Percentiles rank a stretch among this genome's conserved stretches.
Evolutionary conservation across 2,113 vertebrate species (phyloP).

Genomic region (Sula dactylatra): DNA sequence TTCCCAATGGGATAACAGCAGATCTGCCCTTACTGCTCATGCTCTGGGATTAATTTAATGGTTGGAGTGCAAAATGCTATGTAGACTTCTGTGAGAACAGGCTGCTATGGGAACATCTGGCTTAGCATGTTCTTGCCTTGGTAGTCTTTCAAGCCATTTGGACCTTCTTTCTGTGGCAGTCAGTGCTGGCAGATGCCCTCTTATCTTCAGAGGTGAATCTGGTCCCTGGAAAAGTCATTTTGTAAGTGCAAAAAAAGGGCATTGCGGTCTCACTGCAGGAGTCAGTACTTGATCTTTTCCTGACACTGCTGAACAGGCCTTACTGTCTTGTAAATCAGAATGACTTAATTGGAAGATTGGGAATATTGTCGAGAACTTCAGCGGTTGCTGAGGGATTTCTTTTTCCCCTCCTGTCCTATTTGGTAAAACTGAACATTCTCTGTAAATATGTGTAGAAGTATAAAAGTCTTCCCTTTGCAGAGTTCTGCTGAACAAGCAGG

Average conservation of each 20-base stretch:
- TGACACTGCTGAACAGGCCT: neutral
- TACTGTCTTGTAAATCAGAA: neutral
- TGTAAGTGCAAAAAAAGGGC: neutral
- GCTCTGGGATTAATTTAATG: neutral
- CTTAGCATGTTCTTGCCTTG: neutral
- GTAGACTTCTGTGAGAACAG: neutral
- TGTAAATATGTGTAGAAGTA: neutral
- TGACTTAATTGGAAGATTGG: neutral
- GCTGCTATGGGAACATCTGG: neutral
- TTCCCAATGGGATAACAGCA: neutral
- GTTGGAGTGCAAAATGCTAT: neutral
- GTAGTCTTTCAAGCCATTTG: neutral
- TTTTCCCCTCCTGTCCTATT: neutral
- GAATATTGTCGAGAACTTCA: neutral
- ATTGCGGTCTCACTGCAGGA: neutral
- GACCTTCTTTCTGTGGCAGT: neutral
- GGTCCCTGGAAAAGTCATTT: neutral
- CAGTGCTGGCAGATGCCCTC: neutral
- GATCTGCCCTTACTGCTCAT: neutral
- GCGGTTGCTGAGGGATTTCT: neutral
- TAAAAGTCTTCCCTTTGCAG: neutral
- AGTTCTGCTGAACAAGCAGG: slow-evolving; percentile 19
- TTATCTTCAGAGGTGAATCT: neutral
- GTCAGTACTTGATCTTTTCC: neutral
- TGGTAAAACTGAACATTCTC: neutral